Evolutionary conservation across 2,797 vertebrate species (phyloP), one percentile per base, ranked within the genome.

Genomic region (Steatocranus sp.): DNA sequence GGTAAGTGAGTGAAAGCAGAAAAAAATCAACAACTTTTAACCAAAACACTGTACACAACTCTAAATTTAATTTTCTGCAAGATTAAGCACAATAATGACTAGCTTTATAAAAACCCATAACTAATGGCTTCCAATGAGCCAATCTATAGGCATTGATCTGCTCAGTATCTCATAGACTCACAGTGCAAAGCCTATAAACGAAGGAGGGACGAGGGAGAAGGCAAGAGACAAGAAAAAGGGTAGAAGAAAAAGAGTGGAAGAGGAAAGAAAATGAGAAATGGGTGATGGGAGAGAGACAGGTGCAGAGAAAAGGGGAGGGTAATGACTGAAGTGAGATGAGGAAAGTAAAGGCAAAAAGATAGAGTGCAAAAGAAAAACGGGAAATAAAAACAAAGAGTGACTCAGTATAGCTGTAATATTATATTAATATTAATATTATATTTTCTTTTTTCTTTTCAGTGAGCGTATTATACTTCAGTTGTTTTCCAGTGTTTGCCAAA

Each of bases 41-140:
- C 91, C 93, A 95, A 94, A 97, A 95, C 94, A 94, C 74, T 96
- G 82, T 95, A 96, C 96, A 97, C 95, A 97, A 97, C 94, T 94
- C 94, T 89, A 97, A 97, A 97, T 97, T 97, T 97, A 97, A 98
- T 98, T 98, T 98, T 97, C 97, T 97, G 97, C 97, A 97, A 97
- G 97, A 96, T 97, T 98, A 98, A 97, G 95, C 96, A 96, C 97
- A 96, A 96, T 98, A 97, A 98, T 98, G 97, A 97, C 96, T 96
- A 97, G 97, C 95, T 96, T 97, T 97, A 96, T 95, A 94, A 96
- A 94, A 97, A 96, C 95, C 95, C 95, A 96, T 96, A 96, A 97
- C 97, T 97, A 96, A 97, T 98, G 96, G 95, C 96, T 96, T 96
- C 96, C 95, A 97, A 97, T 80, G 93, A 96, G 94, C 95, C 93